Percentiles rank a stretch among this genome's conserved stretches.
Conservation (phyloP, 2,113 vertebrate species). For the Callionymus lyra region DNA sequence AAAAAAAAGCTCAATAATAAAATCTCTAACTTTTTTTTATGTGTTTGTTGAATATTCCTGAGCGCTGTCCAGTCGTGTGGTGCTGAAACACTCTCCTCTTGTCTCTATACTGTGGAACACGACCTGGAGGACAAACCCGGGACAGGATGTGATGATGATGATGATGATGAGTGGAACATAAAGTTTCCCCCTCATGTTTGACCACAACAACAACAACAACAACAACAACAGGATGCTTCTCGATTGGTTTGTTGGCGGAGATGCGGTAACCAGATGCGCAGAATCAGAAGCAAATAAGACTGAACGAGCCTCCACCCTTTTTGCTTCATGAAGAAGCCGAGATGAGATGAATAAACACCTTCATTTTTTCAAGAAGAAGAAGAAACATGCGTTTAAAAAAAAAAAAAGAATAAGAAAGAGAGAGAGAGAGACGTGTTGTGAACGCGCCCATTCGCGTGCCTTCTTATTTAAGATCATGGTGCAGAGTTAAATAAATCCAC, state of each 20-base stretch:
- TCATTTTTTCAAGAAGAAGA: too few species aligned
- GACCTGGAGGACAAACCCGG: too few species aligned
- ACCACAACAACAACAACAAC: too few species aligned
- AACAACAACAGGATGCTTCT: too few species aligned
- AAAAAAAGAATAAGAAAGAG: too few species aligned
- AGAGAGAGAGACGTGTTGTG: too few species aligned
- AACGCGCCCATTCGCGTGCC: too few species aligned
- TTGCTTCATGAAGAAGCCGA: too few species aligned
- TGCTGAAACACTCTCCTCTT: constrained; percentile 73
- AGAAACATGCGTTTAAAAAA: too few species aligned
- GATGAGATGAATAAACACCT: constrained; percentile 5
- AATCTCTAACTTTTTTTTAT: neutral
- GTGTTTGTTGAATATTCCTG: constrained; percentile 13
- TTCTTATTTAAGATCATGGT: too few species aligned
- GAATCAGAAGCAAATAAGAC: constrained; percentile 13
- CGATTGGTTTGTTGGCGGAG: neutral
- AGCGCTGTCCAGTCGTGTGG: constrained; percentile 69
- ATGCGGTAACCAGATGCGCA: constrained; percentile 10
- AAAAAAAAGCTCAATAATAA: too few species aligned
- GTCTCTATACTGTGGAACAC: neutral
- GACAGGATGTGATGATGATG: neutral
- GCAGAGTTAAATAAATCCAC: too few species aligned
- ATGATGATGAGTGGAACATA: constrained; percentile 20
- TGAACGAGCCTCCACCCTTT: constrained; percentile 30
- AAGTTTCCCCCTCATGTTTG: constrained; percentile 31